A percentile compares a stretch with the other conserved stretches of the same genome.
Evolutionary conservation across 1,140 invertebrate genomes (phyloP).

Genomic region (Apis cerana): DNA sequence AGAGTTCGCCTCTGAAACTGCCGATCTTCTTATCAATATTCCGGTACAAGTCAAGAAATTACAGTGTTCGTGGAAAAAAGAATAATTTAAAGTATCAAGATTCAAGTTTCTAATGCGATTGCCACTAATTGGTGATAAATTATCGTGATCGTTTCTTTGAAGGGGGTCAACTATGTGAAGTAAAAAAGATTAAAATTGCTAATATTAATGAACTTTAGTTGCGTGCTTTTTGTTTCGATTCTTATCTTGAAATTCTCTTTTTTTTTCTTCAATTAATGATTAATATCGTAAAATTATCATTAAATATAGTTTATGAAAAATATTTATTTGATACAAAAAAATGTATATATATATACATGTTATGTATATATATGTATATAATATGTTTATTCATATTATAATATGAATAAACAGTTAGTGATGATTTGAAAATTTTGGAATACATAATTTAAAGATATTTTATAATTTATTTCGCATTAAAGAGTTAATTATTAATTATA

Average conservation of each 20-base stretch:
- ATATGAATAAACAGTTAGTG: no score
- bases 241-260: neutral
- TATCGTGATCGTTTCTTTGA: slow-evolving; percentile 20
- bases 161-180: neutral
- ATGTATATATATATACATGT: no score
- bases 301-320: no score
- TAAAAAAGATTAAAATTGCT: neutral
- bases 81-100: slow-evolving; percentile 12
- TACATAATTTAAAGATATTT: no score
- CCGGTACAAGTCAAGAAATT: slow-evolving; percentile 4
- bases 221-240: accelerated
- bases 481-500: no score
- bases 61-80: slow-evolving; percentile 29
- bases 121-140: slow-evolving; percentile 26
- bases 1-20: slow-evolving; percentile 14
- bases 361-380: no score
- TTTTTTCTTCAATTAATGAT: no score
- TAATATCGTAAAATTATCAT: no score
- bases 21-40: slow-evolving; percentile 25
- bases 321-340: no score
- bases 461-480: no score
- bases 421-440: no score
- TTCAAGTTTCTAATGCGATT: neutral
- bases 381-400: no score
- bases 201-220: neutral